Conservation (phyloP, 2,888 invertebrate genomes). For the Electrophaes corylata region DNA sequence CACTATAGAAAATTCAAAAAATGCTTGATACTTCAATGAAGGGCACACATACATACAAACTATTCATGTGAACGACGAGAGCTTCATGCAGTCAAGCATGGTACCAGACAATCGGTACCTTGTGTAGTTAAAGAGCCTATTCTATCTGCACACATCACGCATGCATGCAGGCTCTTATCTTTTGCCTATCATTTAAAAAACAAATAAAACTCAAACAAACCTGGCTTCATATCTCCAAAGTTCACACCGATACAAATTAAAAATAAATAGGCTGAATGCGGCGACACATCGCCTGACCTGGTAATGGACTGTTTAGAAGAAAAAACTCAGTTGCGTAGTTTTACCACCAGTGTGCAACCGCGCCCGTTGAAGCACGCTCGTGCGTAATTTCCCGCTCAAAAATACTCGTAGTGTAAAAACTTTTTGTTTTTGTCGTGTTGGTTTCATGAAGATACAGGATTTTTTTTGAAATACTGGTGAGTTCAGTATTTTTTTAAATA, state of each 20-base stretch:
- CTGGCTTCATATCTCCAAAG: conserved; percentile 58
- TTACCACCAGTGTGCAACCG: conserved; percentile 59
- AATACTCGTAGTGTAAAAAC: conserved; percentile 39
- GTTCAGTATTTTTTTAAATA: background rate
- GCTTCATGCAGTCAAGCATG: background rate
- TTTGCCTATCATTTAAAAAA: background rate
- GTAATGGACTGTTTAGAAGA: conserved; percentile 54
- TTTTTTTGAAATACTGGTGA: conserved; percentile 11
- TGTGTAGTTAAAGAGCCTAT: background rate
- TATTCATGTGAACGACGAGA: background rate
- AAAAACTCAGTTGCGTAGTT: conserved; percentile 40
- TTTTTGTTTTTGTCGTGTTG: conserved; percentile 43
- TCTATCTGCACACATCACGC: background rate
- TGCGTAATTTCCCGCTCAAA: conserved; percentile 50
- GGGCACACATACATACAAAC: conserved; percentile 2
- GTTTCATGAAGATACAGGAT: conserved; percentile 8
- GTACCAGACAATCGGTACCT: background rate
- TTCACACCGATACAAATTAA: conserved; percentile 56
- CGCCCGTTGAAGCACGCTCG: conserved; percentile 54
- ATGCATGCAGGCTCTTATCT: background rate
- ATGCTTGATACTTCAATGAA: conserved; percentile 9
- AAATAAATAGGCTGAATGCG: conserved; percentile 61
- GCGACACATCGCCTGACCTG: conserved; percentile 48
- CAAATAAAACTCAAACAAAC: conserved; percentile 50
- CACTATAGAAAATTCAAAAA: background rate